phyloP scores from a whole-genome alignment of 2,113 vertebrate genomes.

The Passer domesticus region DNA sequence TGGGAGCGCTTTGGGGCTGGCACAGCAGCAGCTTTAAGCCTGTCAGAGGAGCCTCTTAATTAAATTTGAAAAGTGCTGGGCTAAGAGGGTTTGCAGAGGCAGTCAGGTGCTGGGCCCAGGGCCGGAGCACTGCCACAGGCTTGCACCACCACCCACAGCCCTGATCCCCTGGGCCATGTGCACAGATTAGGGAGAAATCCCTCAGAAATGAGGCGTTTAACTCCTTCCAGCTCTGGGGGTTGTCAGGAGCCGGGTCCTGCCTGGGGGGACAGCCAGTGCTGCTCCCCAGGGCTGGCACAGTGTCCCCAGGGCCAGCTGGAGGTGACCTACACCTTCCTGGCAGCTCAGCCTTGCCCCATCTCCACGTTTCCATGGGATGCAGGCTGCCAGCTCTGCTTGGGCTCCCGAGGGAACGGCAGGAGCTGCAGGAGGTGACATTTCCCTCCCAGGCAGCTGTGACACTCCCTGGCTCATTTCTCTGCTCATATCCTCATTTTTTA shows the following conservation, averaged over 20 bases:
- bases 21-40: not conserved
- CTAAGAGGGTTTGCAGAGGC: slow-evolving; percentile 65
- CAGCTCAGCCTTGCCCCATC: not conserved
- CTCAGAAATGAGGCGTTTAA: slow-evolving; percentile 58
- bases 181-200: slow-evolving; percentile 84
- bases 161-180: slow-evolving; percentile 83
- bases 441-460: not conserved
- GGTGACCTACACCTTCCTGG: not conserved
- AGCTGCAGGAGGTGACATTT: not conserved
- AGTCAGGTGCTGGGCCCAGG: slow-evolving; percentile 79
- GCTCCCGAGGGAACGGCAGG: not conserved
- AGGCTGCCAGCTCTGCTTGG: not conserved
- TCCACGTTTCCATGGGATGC: not conserved
- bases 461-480: not conserved
- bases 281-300: not conserved
- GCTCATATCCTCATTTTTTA: rapidly evolving
- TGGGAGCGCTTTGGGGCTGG: not conserved
- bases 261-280: not conserved
- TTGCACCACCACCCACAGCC: slow-evolving; percentile 81
- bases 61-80: slow-evolving; percentile 65
- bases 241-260: not conserved
- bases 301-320: rapidly evolving
- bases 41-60: slow-evolving; percentile 66
- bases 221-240: slow-evolving; percentile 26
- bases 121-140: slow-evolving; percentile 78